Conservation (phyloP, 2,797 vertebrate genomes). For the Naso thynnoides region DNA sequence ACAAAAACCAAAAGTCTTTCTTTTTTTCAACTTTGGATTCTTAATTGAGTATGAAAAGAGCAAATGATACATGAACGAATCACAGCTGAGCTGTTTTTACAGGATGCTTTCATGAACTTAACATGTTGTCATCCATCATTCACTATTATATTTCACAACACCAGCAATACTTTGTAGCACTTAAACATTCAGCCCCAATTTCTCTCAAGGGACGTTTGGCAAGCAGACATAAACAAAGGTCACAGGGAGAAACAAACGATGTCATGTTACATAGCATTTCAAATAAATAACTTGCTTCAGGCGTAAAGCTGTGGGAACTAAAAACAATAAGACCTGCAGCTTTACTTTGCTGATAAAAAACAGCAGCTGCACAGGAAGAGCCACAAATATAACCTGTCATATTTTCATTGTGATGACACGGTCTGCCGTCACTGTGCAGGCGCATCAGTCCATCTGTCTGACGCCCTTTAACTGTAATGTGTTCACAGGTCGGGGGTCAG, state of each 20-base stretch:
- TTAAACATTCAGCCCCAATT: not conserved
- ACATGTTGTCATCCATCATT: not conserved
- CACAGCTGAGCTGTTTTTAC: not conserved
- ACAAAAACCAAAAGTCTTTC: too few relatives aligned
- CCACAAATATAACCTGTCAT: too few relatives aligned
- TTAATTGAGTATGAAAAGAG: too few relatives aligned
- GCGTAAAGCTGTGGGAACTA: not conserved
- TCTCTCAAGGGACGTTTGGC: not conserved
- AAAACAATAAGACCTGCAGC: not conserved
- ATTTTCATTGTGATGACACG: not conserved
- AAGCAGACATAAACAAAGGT: not conserved
- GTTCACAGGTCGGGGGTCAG: constrained; percentile 58
- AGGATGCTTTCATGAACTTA: not conserved
- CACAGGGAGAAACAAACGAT: not conserved
- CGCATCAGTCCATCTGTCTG: not conserved
- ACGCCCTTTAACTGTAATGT: not conserved
- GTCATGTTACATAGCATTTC: too few relatives aligned
- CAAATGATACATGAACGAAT: too few relatives aligned
- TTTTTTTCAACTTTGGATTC: too few relatives aligned
- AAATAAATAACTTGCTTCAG: not conserved
- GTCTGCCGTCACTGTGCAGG: too few relatives aligned
- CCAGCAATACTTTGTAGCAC: not conserved
- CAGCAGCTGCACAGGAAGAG: not conserved
- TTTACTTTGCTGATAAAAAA: not conserved
- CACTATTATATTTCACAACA: too few relatives aligned